Evolutionary conservation across 2,113 vertebrate genomes (phyloP).

Genomic region (Aldabrachelys gigantea): DNA sequence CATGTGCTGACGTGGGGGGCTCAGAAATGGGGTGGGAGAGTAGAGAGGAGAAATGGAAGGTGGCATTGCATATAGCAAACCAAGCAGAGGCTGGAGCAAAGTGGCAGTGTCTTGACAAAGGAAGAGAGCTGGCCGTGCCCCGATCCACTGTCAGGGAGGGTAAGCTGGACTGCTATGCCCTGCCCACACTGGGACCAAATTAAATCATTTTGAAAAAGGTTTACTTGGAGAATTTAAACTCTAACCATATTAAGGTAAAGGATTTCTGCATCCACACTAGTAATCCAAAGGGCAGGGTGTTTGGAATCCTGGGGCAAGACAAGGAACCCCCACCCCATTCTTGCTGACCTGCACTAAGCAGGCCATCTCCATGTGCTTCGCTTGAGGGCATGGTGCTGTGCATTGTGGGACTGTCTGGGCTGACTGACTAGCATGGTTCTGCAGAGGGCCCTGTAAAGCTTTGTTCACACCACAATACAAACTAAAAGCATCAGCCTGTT

Average conservation of each 20-base stretch:
- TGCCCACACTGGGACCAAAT: neutral
- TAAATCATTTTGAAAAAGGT: neutral
- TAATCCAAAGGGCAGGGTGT: neutral
- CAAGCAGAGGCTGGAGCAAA: neutral
- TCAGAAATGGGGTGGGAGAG: neutral
- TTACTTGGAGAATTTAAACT: neutral
- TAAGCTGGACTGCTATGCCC: neutral
- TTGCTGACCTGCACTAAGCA: neutral
- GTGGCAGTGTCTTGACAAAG: neutral
- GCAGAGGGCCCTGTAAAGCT: neutral
- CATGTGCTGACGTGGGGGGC: neutral
- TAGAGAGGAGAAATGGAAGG: neutral
- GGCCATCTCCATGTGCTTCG: too few relatives aligned
- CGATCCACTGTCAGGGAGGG: neutral
- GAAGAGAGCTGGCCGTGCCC: neutral
- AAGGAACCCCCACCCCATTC: neutral
- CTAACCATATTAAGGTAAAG: neutral
- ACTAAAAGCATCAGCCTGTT: neutral
- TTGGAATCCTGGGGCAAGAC: neutral
- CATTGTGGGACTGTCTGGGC: neutral
- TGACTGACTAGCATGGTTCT: neutral
- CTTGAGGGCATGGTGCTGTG: neutral
- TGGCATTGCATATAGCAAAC: neutral
- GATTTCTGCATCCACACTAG: neutral
- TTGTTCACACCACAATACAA: neutral